Evolutionary conservation across 1,140 invertebrate genomes (phyloP), one percentile per base, ranked within the genome.

Genomic region (Atopsyche davidsoni): DNA sequence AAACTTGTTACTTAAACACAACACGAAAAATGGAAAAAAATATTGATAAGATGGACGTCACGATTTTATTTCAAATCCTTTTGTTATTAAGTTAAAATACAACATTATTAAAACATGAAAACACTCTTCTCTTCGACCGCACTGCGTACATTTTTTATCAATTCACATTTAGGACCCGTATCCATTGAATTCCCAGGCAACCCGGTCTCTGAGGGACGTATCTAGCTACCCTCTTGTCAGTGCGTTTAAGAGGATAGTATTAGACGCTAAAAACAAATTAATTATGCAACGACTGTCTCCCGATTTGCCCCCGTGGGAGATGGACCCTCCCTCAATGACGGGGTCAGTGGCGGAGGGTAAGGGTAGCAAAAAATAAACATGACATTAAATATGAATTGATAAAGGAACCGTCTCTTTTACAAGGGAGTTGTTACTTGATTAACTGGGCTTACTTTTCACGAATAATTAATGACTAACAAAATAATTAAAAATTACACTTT

Each of bases 231-330:
- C 45, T 19, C 24, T 4, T 2, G 10, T 9, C 23, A 25, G 31
- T 40, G 32, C 41, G 21, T 49, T 51, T 45, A 46, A 47, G 50
- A 41, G 46, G 44, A 40, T 46, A 22, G 49, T 36, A 51, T 41
- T 25, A 55, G 42, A 47, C 46, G 45, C 55, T 57, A 57, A 57
- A 57, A 57, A 57, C 49, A 57, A 57, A 57, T 57, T 57, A 57
- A 57, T 57, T 57, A 57, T 57, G 55, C 55, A 57, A 42, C 43
- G 28, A 44, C 16, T 38, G 41, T 16, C 7, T n/a, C n/a, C n/a
- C n/a, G n/a, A n/a, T n/a, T n/a, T n/a, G n/a, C n/a, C n/a, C n/a
- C n/a, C n/a, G n/a, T n/a, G n/a, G n/a, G n/a, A n/a, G n/a, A n/a
- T n/a, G n/a, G n/a, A n/a, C n/a, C n/a, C n/a, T n/a, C n/a, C n/a